Percentiles rank a stretch among this genome's conserved stretches.
These are phyloP conservation scores for Amphipyra berbera DNA, from an alignment of 2,888 invertebrate genomes.

Conservation along the genomic window DNA sequence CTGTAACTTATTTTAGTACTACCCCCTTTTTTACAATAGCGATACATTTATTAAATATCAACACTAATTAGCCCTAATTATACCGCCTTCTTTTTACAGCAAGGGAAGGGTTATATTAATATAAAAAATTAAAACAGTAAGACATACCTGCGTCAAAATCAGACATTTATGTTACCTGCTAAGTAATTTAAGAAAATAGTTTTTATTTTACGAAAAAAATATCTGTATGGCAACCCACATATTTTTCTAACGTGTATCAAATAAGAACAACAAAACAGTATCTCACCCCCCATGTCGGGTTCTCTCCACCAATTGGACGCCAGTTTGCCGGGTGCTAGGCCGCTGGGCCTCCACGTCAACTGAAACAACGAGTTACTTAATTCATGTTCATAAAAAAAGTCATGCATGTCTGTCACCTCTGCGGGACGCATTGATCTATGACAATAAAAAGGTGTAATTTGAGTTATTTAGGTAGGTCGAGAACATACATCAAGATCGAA, in stretches of 20 bases:
- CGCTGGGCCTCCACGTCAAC: slow-evolving; percentile 55
- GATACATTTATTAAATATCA: neutral
- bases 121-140: no score
- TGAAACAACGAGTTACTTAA: slow-evolving; percentile 34
- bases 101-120: no score
- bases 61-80: no score
- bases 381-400: slow-evolving; percentile 8
- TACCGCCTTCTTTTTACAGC: no score
- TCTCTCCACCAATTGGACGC: slow-evolving; percentile 77
- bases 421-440: slow-evolving; percentile 20
- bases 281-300: slow-evolving; percentile 77
- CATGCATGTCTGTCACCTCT: slow-evolving; percentile 28
- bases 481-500: no score
- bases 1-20: neutral
- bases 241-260: no score
- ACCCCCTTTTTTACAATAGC: neutral
- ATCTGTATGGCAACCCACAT: no score
- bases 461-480: no score
- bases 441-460: slow-evolving; percentile 1
- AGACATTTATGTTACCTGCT: no score
- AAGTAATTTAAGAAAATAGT: no score
- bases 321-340: slow-evolving; percentile 61
- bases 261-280: neutral
- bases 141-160: no score
- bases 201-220: no score